Evolutionary conservation across 1,140 invertebrate species (phyloP).

Genomic region (Drosophila dunni): DNA sequence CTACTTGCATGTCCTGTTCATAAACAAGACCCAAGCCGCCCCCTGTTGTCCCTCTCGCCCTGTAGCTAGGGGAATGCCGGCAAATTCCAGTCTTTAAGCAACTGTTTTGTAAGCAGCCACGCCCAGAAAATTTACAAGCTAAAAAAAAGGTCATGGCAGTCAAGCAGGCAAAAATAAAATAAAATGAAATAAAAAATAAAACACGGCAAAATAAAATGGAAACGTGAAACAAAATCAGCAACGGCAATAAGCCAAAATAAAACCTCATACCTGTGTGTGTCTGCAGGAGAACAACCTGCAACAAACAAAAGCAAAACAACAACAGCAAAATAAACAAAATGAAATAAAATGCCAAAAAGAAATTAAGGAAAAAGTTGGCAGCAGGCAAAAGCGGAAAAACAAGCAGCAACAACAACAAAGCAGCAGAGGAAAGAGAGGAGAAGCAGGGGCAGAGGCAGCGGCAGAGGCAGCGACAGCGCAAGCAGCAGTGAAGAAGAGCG

Average conservation of each 20-base stretch:
- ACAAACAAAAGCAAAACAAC: slow-evolving; percentile 27
- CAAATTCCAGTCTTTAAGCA: slow-evolving; percentile 48
- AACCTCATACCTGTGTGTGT: slow-evolving; percentile 75
- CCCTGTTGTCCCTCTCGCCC: too few relatives aligned
- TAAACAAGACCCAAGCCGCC: slow-evolving; percentile 27
- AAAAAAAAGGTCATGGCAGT: slow-evolving; percentile 69
- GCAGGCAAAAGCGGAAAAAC: slow-evolving; percentile 60
- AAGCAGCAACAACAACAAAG: slow-evolving; percentile 33
- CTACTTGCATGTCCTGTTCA: slow-evolving; percentile 27
- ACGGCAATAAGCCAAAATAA: slow-evolving; percentile 71
- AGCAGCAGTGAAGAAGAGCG: not conserved
- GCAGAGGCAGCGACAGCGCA: slow-evolving; percentile 10
- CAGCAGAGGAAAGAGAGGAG: not conserved
- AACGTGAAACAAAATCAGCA: slow-evolving; percentile 63
- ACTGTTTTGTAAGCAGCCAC: slow-evolving; percentile 54
- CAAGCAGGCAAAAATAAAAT: slow-evolving; percentile 34
- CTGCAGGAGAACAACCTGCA: slow-evolving; percentile 38
- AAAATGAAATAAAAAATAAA: slow-evolving; percentile 22
- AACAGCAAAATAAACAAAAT: slow-evolving; percentile 30
- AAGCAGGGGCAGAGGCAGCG: slow-evolving; percentile 10
- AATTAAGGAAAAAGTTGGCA: slow-evolving; percentile 76
- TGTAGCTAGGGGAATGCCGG: not conserved
- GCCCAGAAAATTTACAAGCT: slow-evolving; percentile 70
- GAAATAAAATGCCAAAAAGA: slow-evolving; percentile 53
- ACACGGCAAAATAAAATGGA: slow-evolving; percentile 49